Base-by-base conservation (phyloP, 2,113 vertebrate genomes). In the Lepisosteus oculatus region DNA sequence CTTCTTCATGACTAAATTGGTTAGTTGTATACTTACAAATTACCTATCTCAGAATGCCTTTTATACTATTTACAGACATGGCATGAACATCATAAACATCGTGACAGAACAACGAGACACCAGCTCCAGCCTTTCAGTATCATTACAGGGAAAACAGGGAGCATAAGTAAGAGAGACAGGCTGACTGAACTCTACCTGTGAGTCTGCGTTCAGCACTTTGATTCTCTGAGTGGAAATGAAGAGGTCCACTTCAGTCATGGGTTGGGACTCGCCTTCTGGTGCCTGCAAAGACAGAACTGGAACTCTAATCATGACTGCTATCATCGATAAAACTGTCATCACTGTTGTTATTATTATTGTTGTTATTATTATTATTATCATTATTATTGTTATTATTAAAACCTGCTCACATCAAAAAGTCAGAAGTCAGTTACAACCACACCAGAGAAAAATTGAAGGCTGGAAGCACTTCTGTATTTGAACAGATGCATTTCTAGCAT, bases 141-240 rank as follows among this genome's bases (percentile, higher is more conserved):
- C 29, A 29, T 29, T 29, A 29, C 29, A 29, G 29, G 29, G 29
- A 29, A 2, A 29, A 29, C 29, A 29, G 29, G 29, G 29, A 29
- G 29, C 29, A 1, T 29, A 29, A 61, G 59, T 6, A 8, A 61
- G 59, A 61, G 3, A 65, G 6, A 65, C 11, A 45, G 43, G 43
- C 2, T 3, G n/a, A 29, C 13, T 61, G 3, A 6, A 5, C 15
- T 11, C 13, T 94, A 99, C 97, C 97, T 99, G 97, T 2, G 96
- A 95, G 80, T 99, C 95, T 3, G 96, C 95, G 61, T 97, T 99
- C 79, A 99, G 86, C 3, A 99, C 95, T 95, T 99, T 98, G 80
- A 99, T 97, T 86, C 96, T 95, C 85, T 98, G 95, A 2, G 96
- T 99, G 57, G 96, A 99, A 83, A 99, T 99, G 89, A 99, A 99